Conservation (phyloP, 2,888 invertebrate genomes). For the Pristionchus entomophagus region DNA sequence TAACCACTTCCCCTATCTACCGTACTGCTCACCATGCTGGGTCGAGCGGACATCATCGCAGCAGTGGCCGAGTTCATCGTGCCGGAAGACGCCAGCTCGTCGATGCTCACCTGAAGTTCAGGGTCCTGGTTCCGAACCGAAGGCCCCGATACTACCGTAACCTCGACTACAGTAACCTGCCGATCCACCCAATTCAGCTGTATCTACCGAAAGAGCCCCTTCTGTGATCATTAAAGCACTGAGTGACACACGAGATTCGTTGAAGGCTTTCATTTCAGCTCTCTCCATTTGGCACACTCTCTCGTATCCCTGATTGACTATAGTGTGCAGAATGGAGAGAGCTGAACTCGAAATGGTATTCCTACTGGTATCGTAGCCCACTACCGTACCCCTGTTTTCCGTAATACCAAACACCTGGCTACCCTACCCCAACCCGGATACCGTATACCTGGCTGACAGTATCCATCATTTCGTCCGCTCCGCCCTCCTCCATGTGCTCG, state of each 20-base stretch:
- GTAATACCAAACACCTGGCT: too few species aligned
- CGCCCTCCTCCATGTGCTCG: constrained; percentile 29
- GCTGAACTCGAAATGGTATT: too few species aligned
- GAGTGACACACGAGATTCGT: too few species aligned
- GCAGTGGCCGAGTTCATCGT: constrained; percentile 7
- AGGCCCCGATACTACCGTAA: constrained; percentile 30
- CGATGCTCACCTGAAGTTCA: constrained; percentile 38
- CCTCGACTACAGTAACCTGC: background rate
- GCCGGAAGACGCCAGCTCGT: constrained; percentile 37
- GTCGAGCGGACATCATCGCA: background rate
- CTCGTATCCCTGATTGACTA: too few species aligned
- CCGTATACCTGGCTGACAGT: constrained; percentile 49
- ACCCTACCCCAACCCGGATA: background rate
- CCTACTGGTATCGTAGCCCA: background rate
- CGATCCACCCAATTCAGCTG: too few species aligned
- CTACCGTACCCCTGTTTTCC: background rate
- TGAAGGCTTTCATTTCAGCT: too few species aligned
- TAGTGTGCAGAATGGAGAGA: too few species aligned
- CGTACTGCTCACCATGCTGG: constrained; percentile 7
- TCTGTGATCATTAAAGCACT: background rate
- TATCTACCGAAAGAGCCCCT: too few species aligned
- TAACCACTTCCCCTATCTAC: background rate
- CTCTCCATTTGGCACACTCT: too few species aligned
- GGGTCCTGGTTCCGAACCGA: too few species aligned
- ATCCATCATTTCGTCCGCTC: constrained; percentile 54